Evolutionary conservation across 2,888 invertebrate species (phyloP).

Genomic region (Digitonthophagus gazella): DNA sequence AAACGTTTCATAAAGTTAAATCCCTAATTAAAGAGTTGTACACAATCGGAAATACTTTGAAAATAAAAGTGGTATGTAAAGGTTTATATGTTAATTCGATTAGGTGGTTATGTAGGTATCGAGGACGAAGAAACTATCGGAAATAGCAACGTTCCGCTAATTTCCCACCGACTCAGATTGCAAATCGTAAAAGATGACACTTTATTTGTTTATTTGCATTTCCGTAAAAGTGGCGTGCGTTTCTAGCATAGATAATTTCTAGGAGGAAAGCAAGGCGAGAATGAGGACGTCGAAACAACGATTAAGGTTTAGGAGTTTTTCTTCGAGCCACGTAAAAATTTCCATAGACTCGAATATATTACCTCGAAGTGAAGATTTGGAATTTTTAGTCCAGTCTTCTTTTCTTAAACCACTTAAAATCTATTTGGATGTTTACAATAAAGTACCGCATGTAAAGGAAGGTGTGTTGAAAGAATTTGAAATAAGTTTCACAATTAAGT

Average conservation of each 20-base stretch:
- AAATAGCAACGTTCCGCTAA: not conserved
- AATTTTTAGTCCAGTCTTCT: conserved; percentile 52
- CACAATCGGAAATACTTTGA: conserved; percentile 30
- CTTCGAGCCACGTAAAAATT: conserved; percentile 6
- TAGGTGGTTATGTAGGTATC: conserved; percentile 7
- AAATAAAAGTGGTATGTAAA: conserved; percentile 19
- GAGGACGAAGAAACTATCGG: not conserved
- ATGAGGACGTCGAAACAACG: not conserved
- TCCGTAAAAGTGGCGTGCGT: not conserved
- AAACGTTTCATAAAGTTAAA: conserved; percentile 27
- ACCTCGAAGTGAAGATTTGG: conserved; percentile 54
- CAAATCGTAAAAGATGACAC: not conserved
- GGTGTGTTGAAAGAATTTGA: conserved; percentile 24
- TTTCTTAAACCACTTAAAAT: conserved; percentile 49
- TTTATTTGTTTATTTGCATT: not conserved
- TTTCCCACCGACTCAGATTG: not conserved
- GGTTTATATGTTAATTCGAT: not conserved
- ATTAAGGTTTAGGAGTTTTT: not conserved
- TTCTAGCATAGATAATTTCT: not conserved
- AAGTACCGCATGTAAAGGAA: conserved; percentile 47
- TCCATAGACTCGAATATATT: conserved; percentile 46
- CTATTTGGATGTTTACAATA: conserved; percentile 46
- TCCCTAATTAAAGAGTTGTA: conserved; percentile 36
- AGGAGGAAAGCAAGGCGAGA: conserved; percentile 17
- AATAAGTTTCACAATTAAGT: not conserved